Evolutionary conservation across 2,888 invertebrate species (phyloP).

Genomic region (Drosophila prolongata): DNA sequence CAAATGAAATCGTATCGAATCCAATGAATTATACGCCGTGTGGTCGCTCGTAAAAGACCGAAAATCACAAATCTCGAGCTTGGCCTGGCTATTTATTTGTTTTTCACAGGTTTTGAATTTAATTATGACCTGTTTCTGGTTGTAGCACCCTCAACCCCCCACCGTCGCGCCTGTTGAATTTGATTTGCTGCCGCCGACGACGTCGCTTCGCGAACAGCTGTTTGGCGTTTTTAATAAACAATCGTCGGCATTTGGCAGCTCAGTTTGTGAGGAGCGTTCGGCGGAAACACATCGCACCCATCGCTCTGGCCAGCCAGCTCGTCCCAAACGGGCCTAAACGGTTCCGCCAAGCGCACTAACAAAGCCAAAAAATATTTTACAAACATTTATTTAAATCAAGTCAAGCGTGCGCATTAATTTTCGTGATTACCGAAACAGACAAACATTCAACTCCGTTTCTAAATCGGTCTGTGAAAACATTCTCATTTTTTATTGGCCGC

Average conservation of each 20-base stretch:
- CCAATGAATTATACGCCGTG: conserved; percentile 59
- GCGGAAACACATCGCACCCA: conserved; percentile 70
- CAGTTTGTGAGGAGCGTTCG: conserved; percentile 67
- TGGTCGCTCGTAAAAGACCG: conserved; percentile 49
- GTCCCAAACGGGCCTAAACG: conserved; percentile 59
- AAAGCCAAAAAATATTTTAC: conserved; percentile 1
- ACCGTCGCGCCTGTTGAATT: conserved; percentile 45
- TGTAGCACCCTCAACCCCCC: background rate
- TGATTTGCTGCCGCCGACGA: conserved; percentile 15
- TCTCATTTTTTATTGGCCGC: conserved; percentile 44
- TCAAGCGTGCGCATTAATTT: conserved; percentile 22
- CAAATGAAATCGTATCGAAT: conserved; percentile 76
- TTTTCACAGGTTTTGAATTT: conserved; percentile 44
- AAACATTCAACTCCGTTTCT: conserved; percentile 9
- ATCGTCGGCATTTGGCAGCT: conserved; percentile 52
- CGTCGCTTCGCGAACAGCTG: conserved; percentile 59
- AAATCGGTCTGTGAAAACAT: conserved; percentile 5
- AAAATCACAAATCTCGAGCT: conserved; percentile 27
- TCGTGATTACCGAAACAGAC: conserved; percentile 19
- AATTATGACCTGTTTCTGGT: conserved; percentile 59
- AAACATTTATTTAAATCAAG: conserved; percentile 4
- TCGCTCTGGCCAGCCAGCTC: conserved; percentile 41
- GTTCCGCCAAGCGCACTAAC: conserved; percentile 32
- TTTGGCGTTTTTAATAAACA: conserved; percentile 76
- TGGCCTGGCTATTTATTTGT: conserved; percentile 28